phyloP scores from a whole-genome alignment of 2,888 invertebrate species.

The Phymatocera aterrima region DNA sequence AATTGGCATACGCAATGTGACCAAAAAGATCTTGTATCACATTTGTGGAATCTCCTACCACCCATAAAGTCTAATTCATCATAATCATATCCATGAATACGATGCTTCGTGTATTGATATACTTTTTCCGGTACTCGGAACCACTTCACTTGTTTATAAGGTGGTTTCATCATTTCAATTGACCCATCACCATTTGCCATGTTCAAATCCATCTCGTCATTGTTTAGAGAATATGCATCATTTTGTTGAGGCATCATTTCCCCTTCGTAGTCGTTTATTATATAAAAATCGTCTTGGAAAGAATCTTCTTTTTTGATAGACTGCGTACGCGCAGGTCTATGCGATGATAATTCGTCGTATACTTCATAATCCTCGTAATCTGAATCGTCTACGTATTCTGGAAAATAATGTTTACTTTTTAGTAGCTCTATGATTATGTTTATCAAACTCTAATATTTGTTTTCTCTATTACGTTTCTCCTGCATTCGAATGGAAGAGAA shows the following conservation, averaged over 20 bases:
- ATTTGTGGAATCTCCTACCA: constrained; percentile 56
- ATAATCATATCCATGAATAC: constrained; percentile 69
- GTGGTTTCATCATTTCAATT: constrained; percentile 4
- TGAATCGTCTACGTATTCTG: constrained; percentile 66
- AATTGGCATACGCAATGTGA: constrained; percentile 71
- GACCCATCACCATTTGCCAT: constrained; percentile 6
- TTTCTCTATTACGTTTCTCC: not conserved
- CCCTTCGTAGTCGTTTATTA: constrained; percentile 53
- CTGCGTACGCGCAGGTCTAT: not conserved
- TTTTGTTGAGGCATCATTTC: constrained; percentile 35
- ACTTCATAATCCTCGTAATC: constrained; percentile 65
- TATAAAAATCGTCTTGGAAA: constrained; percentile 63
- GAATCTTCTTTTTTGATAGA: constrained; percentile 5
- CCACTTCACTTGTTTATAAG: constrained; percentile 49
- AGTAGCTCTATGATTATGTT: not conserved
- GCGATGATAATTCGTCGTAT: constrained; percentile 59
- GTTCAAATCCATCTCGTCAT: constrained; percentile 26
- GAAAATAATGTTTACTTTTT: constrained; percentile 35
- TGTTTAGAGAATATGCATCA: constrained; percentile 1
- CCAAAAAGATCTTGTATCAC: constrained; percentile 67
- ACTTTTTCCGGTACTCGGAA: constrained; percentile 58
- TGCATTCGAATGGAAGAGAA: not conserved
- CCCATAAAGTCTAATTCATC: constrained; percentile 65
- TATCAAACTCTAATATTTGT: not conserved
- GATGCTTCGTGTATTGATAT: constrained; percentile 69